Evolutionary conservation across 2,797 vertebrate genomes (phyloP), one percentile per base, ranked within the genome.

Genomic region (Odontamblyopus rebecca): DNA sequence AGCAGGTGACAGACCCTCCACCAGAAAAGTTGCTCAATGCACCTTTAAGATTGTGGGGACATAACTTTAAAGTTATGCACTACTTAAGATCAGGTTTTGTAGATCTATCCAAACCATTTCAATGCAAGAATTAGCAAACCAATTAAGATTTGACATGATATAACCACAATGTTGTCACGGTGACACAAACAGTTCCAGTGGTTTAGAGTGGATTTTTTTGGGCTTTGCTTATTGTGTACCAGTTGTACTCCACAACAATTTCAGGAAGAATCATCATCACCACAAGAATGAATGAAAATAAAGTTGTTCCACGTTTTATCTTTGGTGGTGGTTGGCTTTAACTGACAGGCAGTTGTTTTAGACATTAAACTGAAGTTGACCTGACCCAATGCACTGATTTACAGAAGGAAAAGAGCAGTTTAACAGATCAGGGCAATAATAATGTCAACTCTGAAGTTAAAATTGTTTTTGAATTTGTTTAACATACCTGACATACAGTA

Each of bases 61-160:
- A 63, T 82, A 61, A 56, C 12, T 18, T 51, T 61, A 1, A 41
- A 66, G 68, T 72, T 72, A 71, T 72, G 12, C 59, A 62, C 26
- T 74, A 70, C 65, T 67, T 56, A 66, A 70, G 70, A 75, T 59
- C 73, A 61, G 63, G 62, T 78, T 68, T 71, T 66, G 73, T 79
- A 82, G 84, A 79, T 81, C 41, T 44, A 3, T 15, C 63, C 44
- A 68, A 69, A 75, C 84, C 68, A 82, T 86, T 85, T 80, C 66
- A 68, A 63, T 44, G 41, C 11, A 44, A 44, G 12, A 44, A 44
- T 48, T 15, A 48, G 44, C 44, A 13, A 15, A 48, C 41, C 41
- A 44, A 12, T 44, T 13, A 13, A 12, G 41, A 44, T 48, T 72
- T 51, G 32, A 80, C 80, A 65, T 61, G 7, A 5, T 29, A 76